A percentile compares a stretch with the other conserved stretches of the same genome.
Conservation (phyloP, 2,888 invertebrate genomes). For the Timema podura region DNA sequence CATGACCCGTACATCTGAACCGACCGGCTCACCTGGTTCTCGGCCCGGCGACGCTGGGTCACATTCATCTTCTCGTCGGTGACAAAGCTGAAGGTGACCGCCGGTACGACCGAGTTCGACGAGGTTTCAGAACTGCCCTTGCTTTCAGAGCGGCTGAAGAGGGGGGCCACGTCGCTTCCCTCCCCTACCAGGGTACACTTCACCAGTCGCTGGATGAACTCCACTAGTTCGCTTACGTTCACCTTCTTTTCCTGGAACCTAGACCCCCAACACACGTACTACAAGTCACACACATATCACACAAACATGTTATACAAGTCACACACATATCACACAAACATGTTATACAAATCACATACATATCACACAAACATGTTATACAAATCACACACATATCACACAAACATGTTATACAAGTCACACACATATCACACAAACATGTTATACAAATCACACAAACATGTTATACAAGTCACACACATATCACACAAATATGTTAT, state of each 20-base stretch:
- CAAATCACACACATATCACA: too few relatives aligned
- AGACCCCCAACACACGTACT: conserved; percentile 13
- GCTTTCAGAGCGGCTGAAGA: conserved; percentile 13
- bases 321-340: too few relatives aligned
- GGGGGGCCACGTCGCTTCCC: conserved; percentile 16
- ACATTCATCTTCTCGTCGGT: conserved; percentile 62
- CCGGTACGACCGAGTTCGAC: conserved; percentile 30
- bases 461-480: too few relatives aligned
- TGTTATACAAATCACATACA: too few relatives aligned
- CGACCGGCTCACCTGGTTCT: conserved; percentile 59
- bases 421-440: too few relatives aligned
- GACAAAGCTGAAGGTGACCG: conserved; percentile 58
- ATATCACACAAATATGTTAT: too few relatives aligned
- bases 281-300: too few relatives aligned
- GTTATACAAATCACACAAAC: too few relatives aligned
- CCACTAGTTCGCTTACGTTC: conserved; percentile 59
- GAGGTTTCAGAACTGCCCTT: conserved; percentile 15
- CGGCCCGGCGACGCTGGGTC: conserved; percentile 55
- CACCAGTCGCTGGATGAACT: conserved; percentile 63
- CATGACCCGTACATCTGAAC: too few relatives aligned
- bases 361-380: too few relatives aligned
- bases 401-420: too few relatives aligned
- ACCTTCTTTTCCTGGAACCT: conserved; percentile 63
- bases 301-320: too few relatives aligned
- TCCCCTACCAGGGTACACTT: conserved; percentile 13